Conservation (phyloP, 2,797 vertebrate species). For the Heterohyrax brucei region DNA sequence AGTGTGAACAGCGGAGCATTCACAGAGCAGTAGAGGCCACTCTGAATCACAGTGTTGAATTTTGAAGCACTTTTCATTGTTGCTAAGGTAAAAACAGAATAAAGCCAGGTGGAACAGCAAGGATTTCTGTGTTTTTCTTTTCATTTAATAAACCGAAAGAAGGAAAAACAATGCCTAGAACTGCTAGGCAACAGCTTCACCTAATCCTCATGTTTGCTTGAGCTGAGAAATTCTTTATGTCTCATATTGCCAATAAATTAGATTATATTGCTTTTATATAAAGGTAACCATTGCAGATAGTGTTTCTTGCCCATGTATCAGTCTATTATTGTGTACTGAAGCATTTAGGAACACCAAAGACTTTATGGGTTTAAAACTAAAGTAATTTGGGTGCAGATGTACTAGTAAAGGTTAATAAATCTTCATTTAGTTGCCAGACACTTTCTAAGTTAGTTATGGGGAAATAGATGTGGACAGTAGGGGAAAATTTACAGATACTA, state of each 20-base stretch:
- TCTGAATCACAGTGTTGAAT: constrained; percentile 38
- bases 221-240: constrained; percentile 69
- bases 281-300: constrained; percentile 63
- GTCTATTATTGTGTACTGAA: constrained; percentile 58
- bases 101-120: background rate
- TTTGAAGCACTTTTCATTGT: constrained; percentile 67
- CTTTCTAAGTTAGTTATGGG: background rate
- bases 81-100: constrained; percentile 54
- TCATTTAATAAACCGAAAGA: constrained; percentile 28
- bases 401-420: constrained; percentile 74
- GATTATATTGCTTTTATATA: constrained; percentile 77
- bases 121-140: background rate
- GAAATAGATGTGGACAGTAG: background rate
- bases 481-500: constrained; percentile 1
- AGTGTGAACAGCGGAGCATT: background rate
- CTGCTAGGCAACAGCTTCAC: constrained; percentile 19
- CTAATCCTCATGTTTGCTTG: constrained; percentile 73
- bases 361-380: constrained; percentile 75
- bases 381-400: constrained; percentile 67
- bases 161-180: constrained; percentile 24
- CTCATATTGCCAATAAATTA: constrained; percentile 64
- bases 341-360: constrained; percentile 65
- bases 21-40: background rate
- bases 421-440: constrained; percentile 55
- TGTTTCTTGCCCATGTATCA: constrained; percentile 70